Percentiles rank a stretch among this genome's conserved stretches.
Evolutionary conservation across 2,888 invertebrate genomes (phyloP).

Genomic region (Muscina levida): DNA sequence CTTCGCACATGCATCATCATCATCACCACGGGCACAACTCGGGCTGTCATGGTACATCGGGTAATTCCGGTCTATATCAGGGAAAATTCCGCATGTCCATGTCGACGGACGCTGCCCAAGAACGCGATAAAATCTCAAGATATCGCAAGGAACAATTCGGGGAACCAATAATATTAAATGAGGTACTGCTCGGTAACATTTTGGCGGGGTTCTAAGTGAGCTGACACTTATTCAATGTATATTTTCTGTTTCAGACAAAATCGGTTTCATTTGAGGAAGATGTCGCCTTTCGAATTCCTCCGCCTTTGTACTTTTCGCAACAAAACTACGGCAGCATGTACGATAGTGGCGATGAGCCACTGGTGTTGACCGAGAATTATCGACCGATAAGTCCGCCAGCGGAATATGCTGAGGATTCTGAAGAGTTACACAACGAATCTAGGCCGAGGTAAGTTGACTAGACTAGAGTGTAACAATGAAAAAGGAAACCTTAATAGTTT

Average conservation of each 20-base stretch:
- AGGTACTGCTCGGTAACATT: slow-evolving; percentile 34
- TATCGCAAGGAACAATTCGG: slow-evolving; percentile 64
- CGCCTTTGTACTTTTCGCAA: slow-evolving; percentile 78
- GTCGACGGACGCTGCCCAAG: slow-evolving; percentile 80
- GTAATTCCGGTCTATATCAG: slow-evolving; percentile 85
- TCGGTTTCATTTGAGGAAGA: slow-evolving; percentile 64
- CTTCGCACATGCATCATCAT: slow-evolving; percentile 77
- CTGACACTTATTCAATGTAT: too few species aligned
- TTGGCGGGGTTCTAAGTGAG: too few species aligned
- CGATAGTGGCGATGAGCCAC: slow-evolving; percentile 74
- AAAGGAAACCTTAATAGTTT: too few species aligned
- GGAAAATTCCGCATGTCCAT: slow-evolving; percentile 88
- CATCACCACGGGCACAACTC: slow-evolving; percentile 80
- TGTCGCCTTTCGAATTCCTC: slow-evolving; percentile 70
- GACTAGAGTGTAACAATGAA: neutral
- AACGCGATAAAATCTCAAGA: slow-evolving; percentile 71
- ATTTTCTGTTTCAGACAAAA: slow-evolving; percentile 51
- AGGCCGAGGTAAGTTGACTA: slow-evolving; percentile 73
- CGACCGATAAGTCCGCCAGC: slow-evolving; percentile 86
- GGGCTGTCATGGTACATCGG: slow-evolving; percentile 72
- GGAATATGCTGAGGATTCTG: slow-evolving; percentile 82
- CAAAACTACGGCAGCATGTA: slow-evolving; percentile 77
- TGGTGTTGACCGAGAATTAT: slow-evolving; percentile 81
- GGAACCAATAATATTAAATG: slow-evolving; percentile 55
- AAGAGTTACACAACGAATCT: slow-evolving; percentile 74